Evolutionary conservation across 1,140 invertebrate species (phyloP), one percentile per base, ranked within the genome.

Genomic region (Rhyzopertha dominica): DNA sequence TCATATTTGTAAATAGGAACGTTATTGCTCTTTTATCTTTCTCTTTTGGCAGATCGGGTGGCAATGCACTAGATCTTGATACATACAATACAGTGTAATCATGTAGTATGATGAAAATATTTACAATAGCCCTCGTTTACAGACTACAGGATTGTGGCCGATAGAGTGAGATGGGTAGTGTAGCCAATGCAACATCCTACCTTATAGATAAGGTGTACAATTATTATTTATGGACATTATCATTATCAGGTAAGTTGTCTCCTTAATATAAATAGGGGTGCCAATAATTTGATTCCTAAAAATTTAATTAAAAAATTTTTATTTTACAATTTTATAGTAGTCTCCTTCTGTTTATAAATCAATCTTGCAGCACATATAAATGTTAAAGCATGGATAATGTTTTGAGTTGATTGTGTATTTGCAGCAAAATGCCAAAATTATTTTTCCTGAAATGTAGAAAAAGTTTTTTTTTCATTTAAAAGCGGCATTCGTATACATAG

Each of bases 181-280:
- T 79, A 58, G 71, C 82, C 45, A 82, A 83, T 71, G 74, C 77
- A 12, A 81, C 79, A 17, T 67, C 76, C 44, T 74, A 67, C 36
- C 63, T 79, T 9, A 53, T 81, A 22, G 73, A 72, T 50, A 74
- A 77, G 29, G 76, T 71, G 19, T 82, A 83, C 48, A 75, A 82
- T 44, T 83, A 82, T 61, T 84, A 84, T 59, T 63, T 81, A 51
- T 83, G 81, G 81, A 82, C 81, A 2, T 62, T 83, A 49, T 82
- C 80, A 29, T 66, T 83, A 41, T 78, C 81, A 66, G 81, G 81
- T 83, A 71, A 71, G 58, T 46, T 29, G 20, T 43, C 23, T 24
- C 18, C 13, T 42, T 12, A 12, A 18, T 26, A 41, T 22, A 38
- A 34, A 14, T 12, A n/a, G n/a, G n/a, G n/a, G n/a, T n/a, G n/a